Conservation (phyloP, 1,140 invertebrate genomes). For the Tribolium castaneum region DNA sequence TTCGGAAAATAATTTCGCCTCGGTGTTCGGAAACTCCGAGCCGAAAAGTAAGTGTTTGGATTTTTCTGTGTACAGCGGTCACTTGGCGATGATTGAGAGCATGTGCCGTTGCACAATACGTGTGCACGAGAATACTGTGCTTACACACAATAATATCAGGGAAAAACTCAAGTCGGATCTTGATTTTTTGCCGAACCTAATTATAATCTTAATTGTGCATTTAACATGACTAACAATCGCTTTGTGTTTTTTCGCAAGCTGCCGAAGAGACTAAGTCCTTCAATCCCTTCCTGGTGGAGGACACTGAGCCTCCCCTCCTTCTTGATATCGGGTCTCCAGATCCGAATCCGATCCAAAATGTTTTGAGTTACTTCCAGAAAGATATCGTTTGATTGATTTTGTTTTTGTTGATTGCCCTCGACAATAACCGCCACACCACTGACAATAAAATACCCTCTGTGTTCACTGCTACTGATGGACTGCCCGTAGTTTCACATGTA, state of each 20-base stretch:
- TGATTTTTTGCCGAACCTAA: neutral
- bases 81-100: constrained; percentile 43
- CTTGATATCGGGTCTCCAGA: constrained; percentile 54
- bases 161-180: neutral
- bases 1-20: constrained; percentile 85
- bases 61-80: constrained; percentile 10
- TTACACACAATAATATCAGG: neutral
- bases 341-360: constrained; percentile 55
- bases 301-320: constrained; percentile 63
- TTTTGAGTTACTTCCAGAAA: constrained; percentile 60
- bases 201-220: constrained; percentile 8
- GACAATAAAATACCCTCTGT: constrained; percentile 41
- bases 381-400: constrained; percentile 41
- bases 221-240: constrained; percentile 29
- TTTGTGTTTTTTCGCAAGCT: constrained; percentile 72
- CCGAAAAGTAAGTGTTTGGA: constrained; percentile 73
- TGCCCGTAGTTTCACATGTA: constrained; percentile 53
- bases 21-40: constrained; percentile 83
- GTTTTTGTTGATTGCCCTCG: constrained; percentile 5
- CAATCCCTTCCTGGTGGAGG: constrained; percentile 69
- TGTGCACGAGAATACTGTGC: constrained; percentile 40
- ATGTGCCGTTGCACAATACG: constrained; percentile 49
- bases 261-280: constrained; percentile 64
- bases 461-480: constrained; percentile 63
- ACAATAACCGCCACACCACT: constrained; percentile 44